Percentiles rank a stretch among this genome's conserved stretches.
These are phyloP conservation scores for Oryzias dopingdopingensis DNA, from an alignment of 2,797 vertebrate genomes.

Conservation along the genomic window DNA sequence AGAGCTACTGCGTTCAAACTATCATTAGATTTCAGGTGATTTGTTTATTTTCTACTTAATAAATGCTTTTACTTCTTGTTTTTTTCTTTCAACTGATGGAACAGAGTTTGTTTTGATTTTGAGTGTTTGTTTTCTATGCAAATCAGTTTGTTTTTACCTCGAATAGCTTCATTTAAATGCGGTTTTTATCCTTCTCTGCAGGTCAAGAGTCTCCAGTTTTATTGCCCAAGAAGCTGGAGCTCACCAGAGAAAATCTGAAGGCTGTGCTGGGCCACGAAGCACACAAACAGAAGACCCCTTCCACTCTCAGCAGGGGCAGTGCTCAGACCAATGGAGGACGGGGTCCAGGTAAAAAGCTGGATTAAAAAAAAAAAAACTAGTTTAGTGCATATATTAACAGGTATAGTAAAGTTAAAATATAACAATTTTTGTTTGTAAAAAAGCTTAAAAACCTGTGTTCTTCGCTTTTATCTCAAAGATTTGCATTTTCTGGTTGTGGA, in stretches of 20 bases:
- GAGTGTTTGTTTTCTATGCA: background rate
- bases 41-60: background rate
- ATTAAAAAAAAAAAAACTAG: fast-evolving
- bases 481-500: no score
- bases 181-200: background rate
- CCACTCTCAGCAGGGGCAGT: conserved; percentile 76
- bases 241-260: conserved; percentile 82
- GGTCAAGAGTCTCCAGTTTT: conserved; percentile 49
- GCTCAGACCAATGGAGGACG: conserved; percentile 80
- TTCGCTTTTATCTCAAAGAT: no score
- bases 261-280: conserved; percentile 73
- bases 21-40: background rate
- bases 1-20: background rate
- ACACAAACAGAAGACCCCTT: conserved; percentile 71
- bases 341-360: conserved; percentile 78
- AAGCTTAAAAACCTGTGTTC: no score
- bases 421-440: no score
- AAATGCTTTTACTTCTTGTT: background rate
- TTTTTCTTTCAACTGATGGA: no score
- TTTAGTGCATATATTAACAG: no score
- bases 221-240: conserved; percentile 73
- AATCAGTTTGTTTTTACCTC: background rate
- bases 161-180: background rate
- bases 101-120: no score
- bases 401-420: no score